phyloP scores from a whole-genome alignment of 2,113 vertebrate species.

The Lepisosteus osseus region DNA sequence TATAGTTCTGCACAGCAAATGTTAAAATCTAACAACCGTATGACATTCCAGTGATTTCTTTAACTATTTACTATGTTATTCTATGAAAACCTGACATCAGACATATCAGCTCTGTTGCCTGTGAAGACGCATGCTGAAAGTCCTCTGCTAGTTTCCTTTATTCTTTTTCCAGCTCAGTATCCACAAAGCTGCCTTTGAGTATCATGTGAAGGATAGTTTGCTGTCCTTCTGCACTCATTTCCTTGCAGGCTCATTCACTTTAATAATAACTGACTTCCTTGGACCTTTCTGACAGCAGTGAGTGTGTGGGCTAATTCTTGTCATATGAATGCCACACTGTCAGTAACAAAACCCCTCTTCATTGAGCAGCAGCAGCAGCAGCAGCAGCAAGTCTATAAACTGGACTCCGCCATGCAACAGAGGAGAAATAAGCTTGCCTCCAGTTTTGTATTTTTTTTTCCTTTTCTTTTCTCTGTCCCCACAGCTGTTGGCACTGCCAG shows the following conservation, averaged over 20 bases:
- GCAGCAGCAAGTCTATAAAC: background rate
- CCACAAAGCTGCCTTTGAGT: slow-evolving; percentile 42
- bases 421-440: background rate
- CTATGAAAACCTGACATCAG: background rate
- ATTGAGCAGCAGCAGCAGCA: background rate
- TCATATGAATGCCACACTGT: background rate
- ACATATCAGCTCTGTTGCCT: background rate
- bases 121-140: background rate
- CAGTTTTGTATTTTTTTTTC: background rate
- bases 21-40: no score
- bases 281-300: background rate
- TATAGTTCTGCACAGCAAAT: no score
- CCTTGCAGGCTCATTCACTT: background rate
- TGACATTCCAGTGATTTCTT: no score
- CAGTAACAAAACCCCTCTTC: background rate
- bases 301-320: slow-evolving; percentile 4
- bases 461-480: background rate
- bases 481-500: slow-evolving; percentile 1
- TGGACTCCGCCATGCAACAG: background rate
- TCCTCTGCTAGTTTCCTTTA: background rate
- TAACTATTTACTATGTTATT: no score
- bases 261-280: background rate
- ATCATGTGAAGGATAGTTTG: slow-evolving; percentile 20
- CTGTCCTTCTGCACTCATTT: background rate
- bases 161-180: background rate